These are phyloP conservation scores for Macrobrachium rosenbergii DNA, from an alignment of 1,140 invertebrate genomes.

Conservation along the genomic window DNA sequence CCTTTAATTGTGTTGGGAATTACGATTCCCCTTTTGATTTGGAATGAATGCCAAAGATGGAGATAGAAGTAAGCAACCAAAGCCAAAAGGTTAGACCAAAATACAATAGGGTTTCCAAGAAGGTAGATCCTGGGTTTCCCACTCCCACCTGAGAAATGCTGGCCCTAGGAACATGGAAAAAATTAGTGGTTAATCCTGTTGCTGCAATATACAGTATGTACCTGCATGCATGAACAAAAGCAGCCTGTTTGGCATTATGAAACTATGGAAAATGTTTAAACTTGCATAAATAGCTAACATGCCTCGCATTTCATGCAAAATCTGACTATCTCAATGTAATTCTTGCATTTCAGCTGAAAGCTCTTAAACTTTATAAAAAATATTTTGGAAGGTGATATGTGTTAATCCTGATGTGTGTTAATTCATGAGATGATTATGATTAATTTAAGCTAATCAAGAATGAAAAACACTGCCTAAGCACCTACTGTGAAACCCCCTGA, in stretches of 20 bases:
- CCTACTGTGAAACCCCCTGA: no score
- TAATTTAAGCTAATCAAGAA: no score
- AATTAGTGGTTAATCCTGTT: not conserved
- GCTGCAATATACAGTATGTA: not conserved
- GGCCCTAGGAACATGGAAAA: conserved; percentile 77
- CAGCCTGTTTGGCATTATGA: not conserved
- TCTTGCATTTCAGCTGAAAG: no score
- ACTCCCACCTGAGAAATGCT: conserved; percentile 88
- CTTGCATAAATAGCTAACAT: no score
- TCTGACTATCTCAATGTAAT: no score
- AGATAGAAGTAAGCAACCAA: conserved; percentile 34
- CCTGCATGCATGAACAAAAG: not conserved
- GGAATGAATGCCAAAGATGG: conserved; percentile 27
- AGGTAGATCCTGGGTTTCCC: conserved; percentile 85
- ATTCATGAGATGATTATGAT: no score
- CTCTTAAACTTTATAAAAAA: no score
- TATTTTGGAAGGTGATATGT: no score
- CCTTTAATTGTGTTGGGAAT: conserved; percentile 35
- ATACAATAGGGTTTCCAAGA: conserved; percentile 94
- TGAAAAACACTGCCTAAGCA: no score
- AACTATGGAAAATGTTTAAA: not conserved
- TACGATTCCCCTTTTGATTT: conserved; percentile 34
- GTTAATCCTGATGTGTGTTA: no score
- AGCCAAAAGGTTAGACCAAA: conserved; percentile 86
- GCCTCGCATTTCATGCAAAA: no score